Evolutionary conservation across 2,797 vertebrate genomes (phyloP), one percentile per base, ranked within the genome.

Genomic region (Calcarius lapponicus): DNA sequence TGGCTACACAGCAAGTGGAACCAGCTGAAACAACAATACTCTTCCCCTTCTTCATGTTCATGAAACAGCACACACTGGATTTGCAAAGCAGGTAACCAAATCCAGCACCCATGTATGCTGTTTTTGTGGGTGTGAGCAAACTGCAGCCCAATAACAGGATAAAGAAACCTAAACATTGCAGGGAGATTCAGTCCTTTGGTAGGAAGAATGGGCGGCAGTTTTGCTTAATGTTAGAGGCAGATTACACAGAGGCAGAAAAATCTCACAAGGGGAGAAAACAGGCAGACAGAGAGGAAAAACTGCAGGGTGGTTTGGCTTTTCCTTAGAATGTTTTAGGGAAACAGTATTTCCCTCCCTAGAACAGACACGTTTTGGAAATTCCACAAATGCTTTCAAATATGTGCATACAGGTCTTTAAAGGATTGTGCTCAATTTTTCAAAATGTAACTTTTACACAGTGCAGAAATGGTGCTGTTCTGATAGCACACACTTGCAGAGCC

Each of bases 21-120:
- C 86, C 95, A 93, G 86, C 94, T 96, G 95, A 96, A 96, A 96
- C 78, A 95, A 96, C 88, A 96, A 79, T 67, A 50, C 89, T 66
- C 89, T 96, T 91, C 91, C 93, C 57, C 61, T 87, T 70, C 78
- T 91, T 42, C 75, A 31, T 80, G 84, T 76, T 87, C 79, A 50
- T 43, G 79, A 56, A 86, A 82, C 74, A 71, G 92, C 92, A 78
- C 61, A 71, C 67, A 2, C 32, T 64, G 85, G 47, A 60, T 92
- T 70, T 95, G 92, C 92, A 96, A 93, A 81, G 90, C 91, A 96
- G 93, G 92, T 95, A 95, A 95, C 60, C 29, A 15, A 71, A 95
- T 4, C 75, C 80, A 72, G 26, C 45, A 67, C 4, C 40, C 48
- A 6, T 40, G 56, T 72, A 31, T 7, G 76, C 88, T 72, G 51